These are phyloP conservation scores for Frankliniella fusca DNA, from an alignment of 2,888 invertebrate genomes.

Conservation along the genomic window DNA sequence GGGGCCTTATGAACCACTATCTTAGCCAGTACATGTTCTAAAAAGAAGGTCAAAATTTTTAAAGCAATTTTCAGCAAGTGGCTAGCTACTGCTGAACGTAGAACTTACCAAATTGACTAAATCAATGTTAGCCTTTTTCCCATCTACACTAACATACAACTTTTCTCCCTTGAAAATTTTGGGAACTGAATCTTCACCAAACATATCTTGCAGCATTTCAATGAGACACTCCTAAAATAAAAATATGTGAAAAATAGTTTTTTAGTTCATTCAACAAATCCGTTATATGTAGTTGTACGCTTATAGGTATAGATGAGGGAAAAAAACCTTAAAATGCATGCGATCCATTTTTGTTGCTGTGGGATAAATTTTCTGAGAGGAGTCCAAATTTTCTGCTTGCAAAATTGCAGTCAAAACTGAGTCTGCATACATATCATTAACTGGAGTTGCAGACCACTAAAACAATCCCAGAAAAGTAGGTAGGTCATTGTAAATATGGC, in stretches of 20 bases:
- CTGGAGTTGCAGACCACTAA: conserved; percentile 89
- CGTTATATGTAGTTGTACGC: conserved; percentile 17
- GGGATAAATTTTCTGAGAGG: conserved; percentile 58
- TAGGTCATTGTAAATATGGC: conserved; percentile 12
- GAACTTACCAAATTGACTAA: conserved; percentile 65
- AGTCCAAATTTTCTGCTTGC: conserved; percentile 69
- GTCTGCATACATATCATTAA: conserved; percentile 98
- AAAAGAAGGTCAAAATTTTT: background rate
- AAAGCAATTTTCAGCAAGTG: background rate
- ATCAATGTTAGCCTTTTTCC: conserved; percentile 80
- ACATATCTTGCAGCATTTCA: conserved; percentile 91
- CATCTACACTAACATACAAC: conserved; percentile 78
- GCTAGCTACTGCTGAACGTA: conserved; percentile 3
- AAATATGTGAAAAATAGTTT: conserved; percentile 33
- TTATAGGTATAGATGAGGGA: background rate
- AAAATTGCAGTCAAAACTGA: conserved; percentile 84
- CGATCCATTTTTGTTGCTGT: conserved; percentile 72
- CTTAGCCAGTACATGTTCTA: background rate
- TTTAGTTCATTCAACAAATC: conserved; percentile 25
- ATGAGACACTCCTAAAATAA: conserved; percentile 70
- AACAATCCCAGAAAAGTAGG: conserved; percentile 35
- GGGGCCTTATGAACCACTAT: conserved; percentile 30
- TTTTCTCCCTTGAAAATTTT: conserved; percentile 90
- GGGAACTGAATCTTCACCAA: conserved; percentile 88
- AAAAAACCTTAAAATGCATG: conserved; percentile 77